Evolutionary conservation across 2,113 vertebrate genomes (phyloP), one percentile per base, ranked within the genome.

Genomic region (Nesospiza acunhae): DNA sequence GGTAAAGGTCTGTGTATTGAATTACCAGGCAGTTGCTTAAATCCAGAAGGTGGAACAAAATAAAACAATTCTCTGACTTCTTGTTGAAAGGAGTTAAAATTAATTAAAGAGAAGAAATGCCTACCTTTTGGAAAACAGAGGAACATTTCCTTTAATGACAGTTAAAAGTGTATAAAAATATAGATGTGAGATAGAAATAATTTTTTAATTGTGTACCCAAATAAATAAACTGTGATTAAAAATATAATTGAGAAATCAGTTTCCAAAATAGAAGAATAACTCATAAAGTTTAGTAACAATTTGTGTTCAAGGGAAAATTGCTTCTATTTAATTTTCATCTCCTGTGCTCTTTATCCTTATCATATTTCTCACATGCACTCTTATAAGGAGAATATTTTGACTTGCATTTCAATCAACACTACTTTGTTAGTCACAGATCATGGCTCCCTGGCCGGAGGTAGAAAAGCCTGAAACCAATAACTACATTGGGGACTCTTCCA

Each of bases 391-490:
- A 59, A 8, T 44, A 52, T 89, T 81, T 78, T 70, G 59, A 31
- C 59, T 1, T 1, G 1, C 18, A 47, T 69, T 86, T 86, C 89
- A 70, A 77, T 68, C 60, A 82, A 10, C 21, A 7, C 20, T 62
- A 0, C 85, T 88, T 92, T 92, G 22, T 66, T 21, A 56, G 64
- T 87, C 91, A 60, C 88, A 99, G 99, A 96, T 73, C 90, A 99
- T 99, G 99, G 98, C 98, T 97, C 98, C 99, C 47, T 98, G 98
- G 97, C 98, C 99, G 17, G 97, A 99, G 85, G 89, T 98, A 44
- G 98, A 97, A 74, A 98, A 97, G 26, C 96, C 96, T 30, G 94
- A 98, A 49, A 92, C 98, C 21, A 96, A 94, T 35, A 97, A 97
- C 49, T 93, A 96, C 60, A 94, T 90, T 12, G 94, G 97, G 46